Conservation (phyloP, 2,797 vertebrate species). For the Ceryle rudis region DNA sequence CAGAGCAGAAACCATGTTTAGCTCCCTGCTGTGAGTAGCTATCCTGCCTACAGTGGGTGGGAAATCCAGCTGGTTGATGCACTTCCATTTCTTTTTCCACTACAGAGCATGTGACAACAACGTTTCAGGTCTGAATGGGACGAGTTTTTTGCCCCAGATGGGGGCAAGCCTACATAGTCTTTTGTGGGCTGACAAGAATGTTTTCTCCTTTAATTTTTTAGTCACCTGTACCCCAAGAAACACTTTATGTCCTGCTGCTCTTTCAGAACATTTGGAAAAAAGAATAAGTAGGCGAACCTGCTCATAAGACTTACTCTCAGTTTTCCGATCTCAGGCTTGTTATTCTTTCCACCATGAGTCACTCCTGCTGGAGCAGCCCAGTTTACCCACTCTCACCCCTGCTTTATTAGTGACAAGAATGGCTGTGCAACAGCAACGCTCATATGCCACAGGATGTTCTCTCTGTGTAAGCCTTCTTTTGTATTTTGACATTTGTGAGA, state of each 20-base stretch:
- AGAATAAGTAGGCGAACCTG: neutral
- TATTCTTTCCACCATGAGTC: constrained; percentile 2
- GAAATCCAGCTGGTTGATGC: neutral
- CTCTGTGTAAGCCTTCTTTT: neutral
- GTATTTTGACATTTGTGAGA: neutral
- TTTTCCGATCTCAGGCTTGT: constrained; percentile 19
- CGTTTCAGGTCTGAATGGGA: neutral
- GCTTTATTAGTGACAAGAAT: neutral
- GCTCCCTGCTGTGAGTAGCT: constrained; percentile 17
- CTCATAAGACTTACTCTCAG: neutral
- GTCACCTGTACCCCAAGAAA: neutral
- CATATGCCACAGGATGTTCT: neutral
- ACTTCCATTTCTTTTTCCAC: neutral
- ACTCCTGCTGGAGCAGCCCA: neutral
- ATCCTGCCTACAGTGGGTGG: neutral
- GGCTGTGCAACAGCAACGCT: accelerated
- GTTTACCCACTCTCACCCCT: neutral
- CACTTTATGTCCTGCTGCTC: neutral
- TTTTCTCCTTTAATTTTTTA: neutral
- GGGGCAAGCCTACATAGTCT: neutral
- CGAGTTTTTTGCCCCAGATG: accelerated
- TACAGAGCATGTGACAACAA: neutral
- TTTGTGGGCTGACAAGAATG: neutral
- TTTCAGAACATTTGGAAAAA: neutral
- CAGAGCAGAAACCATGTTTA: constrained; percentile 3